These are phyloP conservation scores for Stomorhina lunata DNA, from an alignment of 2,888 invertebrate species.

Conservation along the genomic window DNA sequence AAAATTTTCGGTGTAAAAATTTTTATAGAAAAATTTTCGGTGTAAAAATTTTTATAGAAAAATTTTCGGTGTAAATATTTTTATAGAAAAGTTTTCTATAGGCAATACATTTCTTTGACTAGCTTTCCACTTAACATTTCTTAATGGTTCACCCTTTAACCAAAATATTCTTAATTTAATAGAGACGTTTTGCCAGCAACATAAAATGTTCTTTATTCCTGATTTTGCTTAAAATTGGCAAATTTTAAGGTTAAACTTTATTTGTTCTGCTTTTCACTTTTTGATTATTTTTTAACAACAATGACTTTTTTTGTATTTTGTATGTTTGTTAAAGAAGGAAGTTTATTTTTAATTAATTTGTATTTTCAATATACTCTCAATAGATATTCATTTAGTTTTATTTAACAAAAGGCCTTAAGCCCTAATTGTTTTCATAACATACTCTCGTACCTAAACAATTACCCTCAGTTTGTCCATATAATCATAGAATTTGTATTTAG, in stretches of 20 bases:
- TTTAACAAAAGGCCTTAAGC: neutral
- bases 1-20: too few species aligned
- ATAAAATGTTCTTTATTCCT: neutral
- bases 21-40: too few species aligned
- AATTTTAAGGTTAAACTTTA: neutral
- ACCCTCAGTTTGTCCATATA: neutral
- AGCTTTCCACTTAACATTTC: neutral
- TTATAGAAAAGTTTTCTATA: too few species aligned
- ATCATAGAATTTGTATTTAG: neutral
- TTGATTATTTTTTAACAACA: neutral
- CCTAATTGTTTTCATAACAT: neutral
- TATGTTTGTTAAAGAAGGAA: conserved; percentile 9
- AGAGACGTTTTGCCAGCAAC: neutral
- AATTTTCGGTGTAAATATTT: neutral
- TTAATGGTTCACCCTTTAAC: neutral
- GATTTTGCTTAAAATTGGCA: neutral
- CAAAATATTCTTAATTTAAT: neutral
- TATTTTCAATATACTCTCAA: conserved; percentile 27
- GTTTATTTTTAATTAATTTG: conserved; percentile 35
- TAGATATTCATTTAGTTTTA: too few species aligned
- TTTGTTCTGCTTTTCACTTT: neutral
- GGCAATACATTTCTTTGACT: too few species aligned
- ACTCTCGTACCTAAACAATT: neutral
- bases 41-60: neutral
- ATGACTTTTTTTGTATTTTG: conserved; percentile 1